Evolutionary conservation across 2,888 invertebrate species (phyloP), one percentile per base, ranked within the genome.

Genomic region (Endotricha flammealis): DNA sequence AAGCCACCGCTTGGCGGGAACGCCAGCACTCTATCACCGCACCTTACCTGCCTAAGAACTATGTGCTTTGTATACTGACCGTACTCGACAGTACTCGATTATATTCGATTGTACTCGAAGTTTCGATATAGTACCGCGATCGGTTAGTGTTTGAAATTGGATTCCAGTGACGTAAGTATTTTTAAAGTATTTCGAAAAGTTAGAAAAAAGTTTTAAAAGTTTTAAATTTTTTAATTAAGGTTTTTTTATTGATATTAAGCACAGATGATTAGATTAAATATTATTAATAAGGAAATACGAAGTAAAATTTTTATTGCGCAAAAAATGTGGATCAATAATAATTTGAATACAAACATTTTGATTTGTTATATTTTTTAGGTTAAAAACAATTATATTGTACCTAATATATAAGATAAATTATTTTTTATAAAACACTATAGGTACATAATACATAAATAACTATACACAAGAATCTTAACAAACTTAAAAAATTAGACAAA

Each of bases 1-100:
- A 83, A 83, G 83, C 75, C 43, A 60, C 61, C 46, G 64, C 50
- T 37, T 57, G 58, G 65, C 57, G 70, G 77, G 75, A 71, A 75
- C 62, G 57, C 67, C 67, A 78, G 71, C 81, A 81, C 62, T 81
- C 62, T 45, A 58, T 52, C 20, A 48, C 59, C 52, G 50, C 48
- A 53, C 52, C 50, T 49, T 53, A 49, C 44, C 43, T 57, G 50
- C 48, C 41, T 48, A 50, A 54, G 53, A 11, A 29, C 35, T 54
- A 64, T 60, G 59, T 64, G 50, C 59, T 57, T 41, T 27, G 20
- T 37, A 34, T 33, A 48, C 44, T 29, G 27, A 27, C 30, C 32
- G 17, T 38, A 16, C 17, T 12, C 32, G 20, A 32, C 25, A 11
- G 12, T 16, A 24, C 16, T 28, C 34, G 24, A n/a, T n/a, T n/a